phyloP scores from a whole-genome alignment of 2,888 invertebrate genomes.

The Melolontha melolontha region DNA sequence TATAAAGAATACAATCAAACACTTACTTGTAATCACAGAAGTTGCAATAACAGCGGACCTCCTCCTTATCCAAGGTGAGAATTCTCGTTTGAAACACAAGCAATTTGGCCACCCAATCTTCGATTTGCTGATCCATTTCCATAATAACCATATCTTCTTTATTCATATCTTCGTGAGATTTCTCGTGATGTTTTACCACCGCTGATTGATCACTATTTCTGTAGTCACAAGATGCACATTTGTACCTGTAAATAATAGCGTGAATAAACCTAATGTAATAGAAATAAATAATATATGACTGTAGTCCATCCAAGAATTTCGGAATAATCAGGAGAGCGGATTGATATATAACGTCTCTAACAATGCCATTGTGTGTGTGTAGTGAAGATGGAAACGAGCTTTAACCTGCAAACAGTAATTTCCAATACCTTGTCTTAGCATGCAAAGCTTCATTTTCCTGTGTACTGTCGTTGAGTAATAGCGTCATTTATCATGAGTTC shows the following conservation, averaged over 20 bases:
- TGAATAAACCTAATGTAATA: no score
- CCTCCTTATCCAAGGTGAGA: slow-evolving; percentile 34
- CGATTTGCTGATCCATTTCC: slow-evolving; percentile 57
- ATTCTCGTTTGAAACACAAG: slow-evolving; percentile 52
- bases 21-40: slow-evolving; percentile 39
- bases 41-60: slow-evolving; percentile 18
- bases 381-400: no score
- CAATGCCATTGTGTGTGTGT: no score
- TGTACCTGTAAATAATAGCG: slow-evolving; percentile 66
- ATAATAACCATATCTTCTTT: neutral
- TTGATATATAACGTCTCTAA: no score
- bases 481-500: no score
- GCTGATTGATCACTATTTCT: slow-evolving; percentile 70
- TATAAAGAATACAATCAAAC: neutral
- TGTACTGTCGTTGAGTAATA: no score
- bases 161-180: slow-evolving; percentile 63
- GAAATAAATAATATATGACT: no score
- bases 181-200: slow-evolving; percentile 67
- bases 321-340: no score
- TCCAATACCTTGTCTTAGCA: no score
- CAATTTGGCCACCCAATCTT: slow-evolving; percentile 56
- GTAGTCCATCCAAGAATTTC: no score
- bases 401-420: no score
- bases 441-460: no score
- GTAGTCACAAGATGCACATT: slow-evolving; percentile 71